Base-by-base conservation (phyloP, 2,113 vertebrate genomes). In the Syngnathoides biaculeatus region DNA sequence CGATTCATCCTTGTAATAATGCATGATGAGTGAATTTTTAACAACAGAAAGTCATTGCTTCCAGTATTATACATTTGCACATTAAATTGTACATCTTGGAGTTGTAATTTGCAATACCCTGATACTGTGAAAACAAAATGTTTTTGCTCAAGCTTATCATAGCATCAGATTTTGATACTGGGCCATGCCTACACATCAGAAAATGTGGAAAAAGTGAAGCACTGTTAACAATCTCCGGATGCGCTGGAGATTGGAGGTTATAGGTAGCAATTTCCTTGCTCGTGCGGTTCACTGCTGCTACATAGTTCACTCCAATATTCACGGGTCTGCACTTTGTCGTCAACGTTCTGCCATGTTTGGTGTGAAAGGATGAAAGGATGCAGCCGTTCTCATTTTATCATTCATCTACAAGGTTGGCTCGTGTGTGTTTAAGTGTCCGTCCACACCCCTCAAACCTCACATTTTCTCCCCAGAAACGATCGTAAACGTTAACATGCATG, bases 361-460 rank as follows among this genome's bases (percentile, higher is more conserved):
- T 80, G 77, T 88, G 27, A 27, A 1, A 53, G 68, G 78, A 87
- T 86, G 79, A 87, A 88, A 87, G 85, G 59, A 22, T 2, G 42
- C 0, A 8, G 52, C 59, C 69, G 69, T 1, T 58, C 39, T 67
- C 69, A 30, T 72, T 65, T 68, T 47, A 61, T 72, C 64, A 74
- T 52, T 71, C 43, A 62, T 72, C 61, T 76, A 4, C 62, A 68
- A 64, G 66, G 64, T 69, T 67, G 47, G 62, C 15, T 43, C 69
- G 68, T 63, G 39, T 52, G 56, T 20, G 38, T 72, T 71, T 75
- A 69, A 66, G 74, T 78, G 75, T 72, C 43, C 55, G 68, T 68
- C 71, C 84, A 81, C 79, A 64, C 81, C 84, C 74, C 24, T 56
- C 2, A 6, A 58, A 61, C 66, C 73, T 26, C 20, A 26, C 56